Evolutionary conservation across 1,140 invertebrate species (phyloP).

Genomic region (Conus ventricosus): DNA sequence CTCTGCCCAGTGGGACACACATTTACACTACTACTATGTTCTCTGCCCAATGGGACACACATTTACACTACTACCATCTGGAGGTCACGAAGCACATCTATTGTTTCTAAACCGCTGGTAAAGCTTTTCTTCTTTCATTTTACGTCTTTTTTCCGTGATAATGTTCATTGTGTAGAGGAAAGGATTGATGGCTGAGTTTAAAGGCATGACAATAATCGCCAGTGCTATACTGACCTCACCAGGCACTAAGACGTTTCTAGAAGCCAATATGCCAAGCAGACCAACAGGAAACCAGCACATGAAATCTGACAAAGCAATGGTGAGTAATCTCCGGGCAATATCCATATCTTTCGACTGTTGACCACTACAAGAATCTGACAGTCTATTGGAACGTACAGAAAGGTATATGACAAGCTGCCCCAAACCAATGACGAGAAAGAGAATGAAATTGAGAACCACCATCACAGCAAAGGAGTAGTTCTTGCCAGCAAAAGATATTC

Average conservation of each 20-base stretch:
- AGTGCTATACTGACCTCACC: too few relatives aligned
- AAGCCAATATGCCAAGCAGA: too few relatives aligned
- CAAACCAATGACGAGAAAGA: constrained; percentile 45
- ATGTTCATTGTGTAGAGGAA: too few relatives aligned
- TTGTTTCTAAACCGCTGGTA: constrained; percentile 34
- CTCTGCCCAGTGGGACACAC: too few relatives aligned
- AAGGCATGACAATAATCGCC: too few relatives aligned
- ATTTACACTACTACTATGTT: too few relatives aligned
- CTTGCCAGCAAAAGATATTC: constrained; percentile 32
- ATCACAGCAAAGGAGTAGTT: constrained; percentile 48
- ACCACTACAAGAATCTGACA: neutral
- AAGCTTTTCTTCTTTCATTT: constrained; percentile 31
- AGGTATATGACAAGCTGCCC: constrained; percentile 50
- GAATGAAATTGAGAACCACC: constrained; percentile 45
- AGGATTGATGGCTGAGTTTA: too few relatives aligned
- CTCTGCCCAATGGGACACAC: constrained; percentile 8
- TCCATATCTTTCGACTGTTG: neutral
- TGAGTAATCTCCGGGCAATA: too few relatives aligned
- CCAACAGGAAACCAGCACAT: too few relatives aligned
- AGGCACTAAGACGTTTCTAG: too few relatives aligned
- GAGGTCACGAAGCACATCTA: constrained; percentile 27
- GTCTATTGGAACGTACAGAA: constrained; percentile 12
- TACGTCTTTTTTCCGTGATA: too few relatives aligned
- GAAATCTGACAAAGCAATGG: too few relatives aligned
- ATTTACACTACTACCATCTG: neutral